phyloP scores from a whole-genome alignment of 2,113 vertebrate species.

The Corydoras sp. region DNA sequence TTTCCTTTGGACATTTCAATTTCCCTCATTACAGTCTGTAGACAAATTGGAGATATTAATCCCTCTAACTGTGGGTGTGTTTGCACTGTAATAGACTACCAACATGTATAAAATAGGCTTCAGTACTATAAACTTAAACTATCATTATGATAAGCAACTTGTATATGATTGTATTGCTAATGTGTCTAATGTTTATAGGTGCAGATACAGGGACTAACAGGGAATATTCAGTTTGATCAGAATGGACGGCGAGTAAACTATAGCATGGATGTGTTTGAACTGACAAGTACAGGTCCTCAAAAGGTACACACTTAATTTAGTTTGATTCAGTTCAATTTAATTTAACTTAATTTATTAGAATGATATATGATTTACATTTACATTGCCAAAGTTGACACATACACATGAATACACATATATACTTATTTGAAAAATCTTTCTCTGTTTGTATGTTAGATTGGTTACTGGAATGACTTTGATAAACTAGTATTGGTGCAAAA shows the following conservation, averaged over 20 bases:
- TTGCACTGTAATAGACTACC: too few species aligned
- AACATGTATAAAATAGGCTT: too few species aligned
- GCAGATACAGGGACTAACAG: conserved; percentile 92
- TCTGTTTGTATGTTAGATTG: conserved; percentile 65
- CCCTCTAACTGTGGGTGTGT: too few species aligned
- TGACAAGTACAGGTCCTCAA: conserved; percentile 87
- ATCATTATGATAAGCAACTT: too few species aligned
- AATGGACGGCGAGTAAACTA: conserved; percentile 95
- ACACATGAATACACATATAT: neutral
- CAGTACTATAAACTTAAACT: too few species aligned
- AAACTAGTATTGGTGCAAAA: conserved; percentile 94
- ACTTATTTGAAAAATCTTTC: conserved; percentile 1
- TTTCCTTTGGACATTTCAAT: too few species aligned
- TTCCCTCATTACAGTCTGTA: too few species aligned
- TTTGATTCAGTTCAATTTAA: too few species aligned
- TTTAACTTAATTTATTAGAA: too few species aligned
- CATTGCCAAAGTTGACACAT: neutral
- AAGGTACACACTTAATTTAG: conserved; percentile 66
- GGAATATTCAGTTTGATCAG: conserved; percentile 96
- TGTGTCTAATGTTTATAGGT: conserved; percentile 67
- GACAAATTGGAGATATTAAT: too few species aligned
- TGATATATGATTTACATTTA: too few species aligned
- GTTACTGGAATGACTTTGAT: conserved; percentile 98
- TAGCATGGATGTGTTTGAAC: conserved; percentile 95
- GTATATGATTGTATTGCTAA: neutral